Evolutionary conservation across 2,888 invertebrate genomes (phyloP), one percentile per base, ranked within the genome.

Genomic region (Ellobium chinense): DNA sequence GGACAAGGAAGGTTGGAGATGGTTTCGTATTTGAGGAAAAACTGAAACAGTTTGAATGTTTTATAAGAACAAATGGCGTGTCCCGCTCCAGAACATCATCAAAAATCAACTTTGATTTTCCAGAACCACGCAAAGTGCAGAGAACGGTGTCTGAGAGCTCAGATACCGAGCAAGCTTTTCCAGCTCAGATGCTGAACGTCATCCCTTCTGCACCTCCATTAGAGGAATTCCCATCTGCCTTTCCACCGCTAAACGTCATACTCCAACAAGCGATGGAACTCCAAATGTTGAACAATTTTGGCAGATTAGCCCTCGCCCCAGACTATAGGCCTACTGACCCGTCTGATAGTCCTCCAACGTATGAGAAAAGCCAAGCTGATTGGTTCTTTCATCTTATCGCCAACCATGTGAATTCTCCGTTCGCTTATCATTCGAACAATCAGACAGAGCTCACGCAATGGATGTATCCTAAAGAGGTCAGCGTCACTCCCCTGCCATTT

Each of bases 341-440:
- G 24, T 27, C 24, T n/a, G 21, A 9, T 2, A 27, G 12, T 1
- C 70, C 63, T 4, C 78, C 78, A 34, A 62, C 29, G 2, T 78
- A 78, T 36, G 78, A 78, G 21, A 27, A 78, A 70, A 2, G 60
- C 24, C 36, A 60, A 37, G 21, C n/a, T 34, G 29, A 46, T 5
- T 29, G 31, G n/a, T n/a, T n/a, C n/a, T n/a, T n/a, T n/a, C n/a
- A n/a, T n/a, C n/a, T n/a, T n/a, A n/a, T n/a, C n/a, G n/a, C n/a
- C n/a, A n/a, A n/a, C n/a, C n/a, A n/a, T n/a, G n/a, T n/a, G n/a
- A n/a, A n/a, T n/a, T n/a, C n/a, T n/a, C n/a, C n/a, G n/a, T n/a
- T n/a, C n/a, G n/a, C n/a, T n/a, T n/a, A n/a, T n/a, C n/a, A n/a
- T n/a, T n/a, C n/a, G n/a, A n/a, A n/a, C n/a, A n/a, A n/a, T n/a